Base-by-base conservation (phyloP, 2,888 invertebrate species). In the Zhuqinia jingwanae region DNA sequence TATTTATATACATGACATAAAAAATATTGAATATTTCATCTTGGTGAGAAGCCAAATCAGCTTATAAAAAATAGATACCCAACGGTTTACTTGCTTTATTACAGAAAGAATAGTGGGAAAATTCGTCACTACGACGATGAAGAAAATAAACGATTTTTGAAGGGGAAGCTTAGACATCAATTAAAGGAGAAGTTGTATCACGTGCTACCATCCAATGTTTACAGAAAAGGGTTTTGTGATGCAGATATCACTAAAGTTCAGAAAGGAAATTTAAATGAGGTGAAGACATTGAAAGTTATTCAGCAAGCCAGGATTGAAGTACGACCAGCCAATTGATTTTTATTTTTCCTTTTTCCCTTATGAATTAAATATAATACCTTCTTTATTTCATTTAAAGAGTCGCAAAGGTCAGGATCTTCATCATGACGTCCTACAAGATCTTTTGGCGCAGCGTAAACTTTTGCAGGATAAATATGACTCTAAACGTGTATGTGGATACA, bases 251-350 rank as follows among this genome's bases (percentile, higher is more conserved):
- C 20, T 3, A 17, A 45, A 20, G 27, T 70, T n/a, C 42, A 22
- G 15, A 42, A 20, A 22, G 70, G 70, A 36, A 70, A 70, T 45
- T 17, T 6, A 8, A 45, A 70, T 45, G 70, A 36, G n/a, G 45
- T 70, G 2, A 70, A 70, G 20, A 45, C 13, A 1, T 20, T 70
- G 13, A 70, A 42, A 45, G 20, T 36, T 5, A 42, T 45, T 70
- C 70, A 70, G 13, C 70, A 70, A 13, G 42, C 45, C 8, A 1
- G 45, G 1, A n/a, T 42, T 45, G 70, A 70, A 45, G 22, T 53
- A 76, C 60, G 0, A 56, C 15, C 5, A n/a, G n/a, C n/a, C n/a
- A n/a, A n/a, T n/a, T n/a, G n/a, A n/a, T n/a, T n/a, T n/a, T n/a
- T n/a, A n/a, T n/a, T n/a, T n/a, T n/a, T n/a, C n/a, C n/a, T n/a